Percentiles rank a stretch among this genome's conserved stretches.
These are phyloP conservation scores for Atlantisia rogersi DNA, from an alignment of 2,113 vertebrate species.

Conservation along the genomic window DNA sequence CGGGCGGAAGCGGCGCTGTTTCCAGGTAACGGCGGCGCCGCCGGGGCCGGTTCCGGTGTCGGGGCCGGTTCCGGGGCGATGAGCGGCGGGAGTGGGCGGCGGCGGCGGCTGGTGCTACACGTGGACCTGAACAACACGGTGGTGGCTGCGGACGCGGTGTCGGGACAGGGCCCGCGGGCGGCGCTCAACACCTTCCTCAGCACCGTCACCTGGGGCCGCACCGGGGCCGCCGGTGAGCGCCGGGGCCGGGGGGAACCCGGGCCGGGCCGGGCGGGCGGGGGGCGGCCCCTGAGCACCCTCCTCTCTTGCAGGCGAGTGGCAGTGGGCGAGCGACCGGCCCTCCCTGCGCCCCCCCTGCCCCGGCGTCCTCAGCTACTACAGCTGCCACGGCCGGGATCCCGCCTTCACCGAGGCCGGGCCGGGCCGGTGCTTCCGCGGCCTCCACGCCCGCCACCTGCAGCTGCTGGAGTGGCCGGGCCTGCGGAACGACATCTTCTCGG, in stretches of 20 bases:
- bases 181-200: conserved; percentile 84
- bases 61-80: neutral
- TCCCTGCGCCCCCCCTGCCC: conserved; percentile 80
- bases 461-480: conserved; percentile 82
- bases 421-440: conserved; percentile 75
- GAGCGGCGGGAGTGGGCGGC: neutral
- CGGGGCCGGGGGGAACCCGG: neutral
- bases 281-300: neutral
- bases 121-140: conserved; percentile 89
- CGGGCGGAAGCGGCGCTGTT: neutral
- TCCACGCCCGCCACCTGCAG: conserved; percentile 77
- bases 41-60: neutral
- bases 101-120: conserved; percentile 83
- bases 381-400: conserved; percentile 75
- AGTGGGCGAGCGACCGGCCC: conserved; percentile 83
- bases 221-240: conserved; percentile 11
- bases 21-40: neutral
- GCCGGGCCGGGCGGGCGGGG: neutral
- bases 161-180: conserved; percentile 76
- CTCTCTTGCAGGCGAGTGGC: conserved; percentile 83
- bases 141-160: conserved; percentile 82
- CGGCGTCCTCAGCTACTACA: conserved; percentile 80
- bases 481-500: conserved; percentile 73
- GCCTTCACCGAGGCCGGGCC: conserved; percentile 75
- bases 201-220: conserved; percentile 83